These are phyloP conservation scores for Macquaria ambigua DNA, from an alignment of 2,113 vertebrate genomes.

Conservation along the genomic window DNA sequence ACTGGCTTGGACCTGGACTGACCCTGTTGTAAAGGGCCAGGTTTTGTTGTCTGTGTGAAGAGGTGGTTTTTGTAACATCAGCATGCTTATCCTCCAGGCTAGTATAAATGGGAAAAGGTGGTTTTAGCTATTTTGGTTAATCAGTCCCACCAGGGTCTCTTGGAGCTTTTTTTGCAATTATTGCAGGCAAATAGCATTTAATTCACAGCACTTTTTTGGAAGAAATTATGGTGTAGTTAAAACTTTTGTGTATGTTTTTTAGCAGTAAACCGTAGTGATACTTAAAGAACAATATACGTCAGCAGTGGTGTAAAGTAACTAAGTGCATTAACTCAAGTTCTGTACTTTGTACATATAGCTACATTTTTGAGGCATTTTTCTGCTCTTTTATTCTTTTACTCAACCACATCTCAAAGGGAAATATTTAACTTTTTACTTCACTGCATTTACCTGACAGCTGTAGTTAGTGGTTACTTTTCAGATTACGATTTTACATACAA, in stretches of 20 bases:
- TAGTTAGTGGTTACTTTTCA: not conserved
- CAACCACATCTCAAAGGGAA: not conserved
- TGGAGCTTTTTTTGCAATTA: not conserved
- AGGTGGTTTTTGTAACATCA: not conserved
- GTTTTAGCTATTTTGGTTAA: constrained; percentile 22
- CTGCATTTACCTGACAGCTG: not conserved
- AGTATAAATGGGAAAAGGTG: not conserved
- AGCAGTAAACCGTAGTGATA: not conserved
- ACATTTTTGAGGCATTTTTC: not conserved
- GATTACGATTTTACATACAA: not conserved
- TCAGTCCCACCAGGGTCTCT: constrained; percentile 17
- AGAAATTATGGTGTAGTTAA: not conserved
- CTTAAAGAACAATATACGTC: not conserved
- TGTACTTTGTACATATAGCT: not conserved
- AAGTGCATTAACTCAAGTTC: too few species aligned
- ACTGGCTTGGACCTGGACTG: not conserved
- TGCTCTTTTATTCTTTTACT: not conserved
- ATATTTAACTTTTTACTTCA: too few species aligned
- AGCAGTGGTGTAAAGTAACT: not conserved
- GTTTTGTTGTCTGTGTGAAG: not conserved
- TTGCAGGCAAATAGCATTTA: not conserved
- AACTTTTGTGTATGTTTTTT: not conserved
- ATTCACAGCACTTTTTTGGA: not conserved
- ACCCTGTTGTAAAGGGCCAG: not conserved
- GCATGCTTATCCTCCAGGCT: not conserved